Evolutionary conservation across 2,113 vertebrate genomes (phyloP).

Genomic region (Tragulus kanchil): DNA sequence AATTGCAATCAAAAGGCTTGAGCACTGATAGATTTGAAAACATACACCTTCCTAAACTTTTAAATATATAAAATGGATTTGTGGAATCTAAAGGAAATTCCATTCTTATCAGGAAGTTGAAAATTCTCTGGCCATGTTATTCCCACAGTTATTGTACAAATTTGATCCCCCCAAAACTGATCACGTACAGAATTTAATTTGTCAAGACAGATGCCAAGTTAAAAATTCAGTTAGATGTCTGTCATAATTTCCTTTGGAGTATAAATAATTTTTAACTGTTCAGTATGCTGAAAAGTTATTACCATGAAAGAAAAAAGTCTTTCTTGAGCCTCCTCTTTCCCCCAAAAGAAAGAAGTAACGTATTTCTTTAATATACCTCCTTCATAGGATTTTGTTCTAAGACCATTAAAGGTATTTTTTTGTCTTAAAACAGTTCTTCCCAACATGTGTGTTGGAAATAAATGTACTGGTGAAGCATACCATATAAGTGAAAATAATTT

Average conservation of each 20-base stretch:
- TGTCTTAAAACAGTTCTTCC: conserved; percentile 41
- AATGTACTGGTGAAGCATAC: not conserved
- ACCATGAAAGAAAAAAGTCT: conserved; percentile 26
- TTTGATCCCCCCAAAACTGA: not conserved
- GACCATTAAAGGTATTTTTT: conserved; percentile 4
- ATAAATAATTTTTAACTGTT: conserved; percentile 42
- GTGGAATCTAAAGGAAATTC: conserved; percentile 39
- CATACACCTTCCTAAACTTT: conserved; percentile 18
- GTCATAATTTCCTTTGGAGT: conserved; percentile 10
- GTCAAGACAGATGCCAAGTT: not conserved
- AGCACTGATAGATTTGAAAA: conserved; percentile 37
- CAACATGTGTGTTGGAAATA: not conserved
- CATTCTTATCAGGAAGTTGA: not conserved
- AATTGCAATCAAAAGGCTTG: conserved; percentile 25
- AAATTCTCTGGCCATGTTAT: not conserved
- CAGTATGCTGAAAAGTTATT: not conserved
- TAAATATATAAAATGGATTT: conserved; percentile 35
- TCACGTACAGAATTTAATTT: not conserved
- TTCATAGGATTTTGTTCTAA: conserved; percentile 52
- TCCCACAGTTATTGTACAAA: conserved; percentile 1
- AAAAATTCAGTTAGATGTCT: conserved; percentile 41
- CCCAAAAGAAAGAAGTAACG: not conserved
- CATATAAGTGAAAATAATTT: conserved; percentile 31
- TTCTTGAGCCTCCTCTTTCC: not conserved
- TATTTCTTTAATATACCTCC: not conserved